Evolutionary conservation across 2,888 invertebrate genomes (phyloP), one percentile per base, ranked within the genome.

Genomic region (Axea sp.): DNA sequence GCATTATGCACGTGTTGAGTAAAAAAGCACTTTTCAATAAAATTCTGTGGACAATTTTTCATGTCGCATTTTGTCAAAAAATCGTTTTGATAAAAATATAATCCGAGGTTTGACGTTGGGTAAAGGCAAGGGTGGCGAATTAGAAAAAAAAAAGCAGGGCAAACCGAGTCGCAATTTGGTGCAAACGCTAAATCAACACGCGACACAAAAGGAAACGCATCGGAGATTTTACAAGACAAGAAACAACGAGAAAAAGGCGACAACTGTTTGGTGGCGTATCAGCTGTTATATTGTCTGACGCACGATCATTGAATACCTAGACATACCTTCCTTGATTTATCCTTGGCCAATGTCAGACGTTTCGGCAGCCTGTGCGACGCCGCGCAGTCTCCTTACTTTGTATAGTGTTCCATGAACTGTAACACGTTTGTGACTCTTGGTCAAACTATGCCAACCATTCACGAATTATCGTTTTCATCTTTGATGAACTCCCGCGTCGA

Each of bases 211-310:
- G 57, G 41, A 17, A 65, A 59, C 65, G 33, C 17, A 49, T 35
- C 65, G 33, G 33, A 73, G 59, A 59, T 59, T 59, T 45, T 53
- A 57, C 26, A 33, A 65, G 60, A 39, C 31, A 60, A 65, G 55
- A 67, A 60, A 73, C 67, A 67, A 73, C 19, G 64, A 65, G 28
- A 33, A 73, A 65, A 60, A 65, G 73, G 55, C 28, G 72, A 65
- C 65, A 73, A 73, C 51, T 67, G 73, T 60, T 73, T 59, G 59
- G 65, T 72, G 67, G 60, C 67, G 73, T 67, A 73, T 73, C 73
- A 73, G 73, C 73, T 73, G 73, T 73, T 73, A 60, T 73, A 73
- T 73, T 65, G 72, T 65, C 43, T 33, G 64, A 41, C 28, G 55
- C 71, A 71, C 62, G 71, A 49, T 55, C 64, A 59, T 65, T 31